A percentile compares a stretch with the other conserved stretches of the same genome.
These are phyloP conservation scores for Boloria selene DNA, from an alignment of 2,888 invertebrate species.

Conservation along the genomic window DNA sequence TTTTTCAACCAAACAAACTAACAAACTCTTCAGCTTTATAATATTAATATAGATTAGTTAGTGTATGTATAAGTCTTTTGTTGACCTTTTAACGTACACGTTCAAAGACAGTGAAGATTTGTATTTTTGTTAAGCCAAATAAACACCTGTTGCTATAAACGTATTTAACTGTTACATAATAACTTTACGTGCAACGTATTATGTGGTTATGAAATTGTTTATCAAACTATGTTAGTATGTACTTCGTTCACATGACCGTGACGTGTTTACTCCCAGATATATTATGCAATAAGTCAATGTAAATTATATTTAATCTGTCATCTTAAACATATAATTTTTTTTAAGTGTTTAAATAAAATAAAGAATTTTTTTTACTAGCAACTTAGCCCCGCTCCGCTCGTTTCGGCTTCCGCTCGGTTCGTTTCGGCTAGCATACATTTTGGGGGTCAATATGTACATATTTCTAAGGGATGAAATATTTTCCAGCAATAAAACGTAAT, in stretches of 20 bases:
- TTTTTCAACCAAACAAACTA: no score
- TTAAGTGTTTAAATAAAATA: no score
- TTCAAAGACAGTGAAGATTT: neutral
- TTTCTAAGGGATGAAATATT: no score
- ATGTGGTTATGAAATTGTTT: constrained; percentile 21
- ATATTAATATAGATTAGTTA: no score
- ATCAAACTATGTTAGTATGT: constrained; percentile 1
- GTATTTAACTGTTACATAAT: constrained; percentile 13
- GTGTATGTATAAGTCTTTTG: no score
- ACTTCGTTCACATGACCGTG: constrained; percentile 25
- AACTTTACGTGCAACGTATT: neutral
- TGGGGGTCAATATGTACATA: no score
- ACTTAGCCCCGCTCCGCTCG: no score
- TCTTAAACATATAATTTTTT: no score
- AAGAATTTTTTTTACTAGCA: neutral
- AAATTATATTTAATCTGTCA: neutral
- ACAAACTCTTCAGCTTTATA: no score
- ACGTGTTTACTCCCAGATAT: constrained; percentile 6
- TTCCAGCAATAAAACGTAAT: no score
- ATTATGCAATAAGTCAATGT: constrained; percentile 26
- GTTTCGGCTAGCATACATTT: neutral
- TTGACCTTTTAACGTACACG: neutral
- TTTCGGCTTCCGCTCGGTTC: no score
- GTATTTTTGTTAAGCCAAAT: neutral
- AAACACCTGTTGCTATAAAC: neutral